Percentiles rank a stretch among this genome's conserved stretches.
Evolutionary conservation across 2,888 invertebrate species (phyloP).

Genomic region (Cosmia pyralina): DNA sequence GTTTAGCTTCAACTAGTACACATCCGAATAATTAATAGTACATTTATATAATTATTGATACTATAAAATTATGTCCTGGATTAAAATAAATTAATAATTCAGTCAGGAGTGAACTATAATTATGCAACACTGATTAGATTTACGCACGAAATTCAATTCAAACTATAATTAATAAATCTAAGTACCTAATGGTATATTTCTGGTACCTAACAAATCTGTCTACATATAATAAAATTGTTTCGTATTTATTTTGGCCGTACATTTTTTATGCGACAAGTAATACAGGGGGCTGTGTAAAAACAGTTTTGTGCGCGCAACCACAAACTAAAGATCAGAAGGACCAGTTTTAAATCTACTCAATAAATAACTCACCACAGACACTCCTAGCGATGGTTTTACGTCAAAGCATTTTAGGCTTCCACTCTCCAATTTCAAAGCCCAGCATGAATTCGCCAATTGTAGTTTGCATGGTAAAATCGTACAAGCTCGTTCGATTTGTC

Average conservation of each 20-base stretch:
- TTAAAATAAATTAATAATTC: too few relatives aligned
- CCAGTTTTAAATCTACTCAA: neutral
- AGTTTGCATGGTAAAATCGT: neutral
- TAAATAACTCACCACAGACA: neutral
- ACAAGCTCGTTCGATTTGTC: conserved; percentile 7
- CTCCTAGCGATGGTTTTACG: neutral
- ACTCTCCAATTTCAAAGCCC: neutral
- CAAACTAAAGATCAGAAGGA: conserved; percentile 35
- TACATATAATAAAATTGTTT: conserved; percentile 35
- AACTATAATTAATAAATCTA: neutral
- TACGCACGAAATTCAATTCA: too few relatives aligned
- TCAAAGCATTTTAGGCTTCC: neutral
- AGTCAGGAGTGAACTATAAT: too few relatives aligned
- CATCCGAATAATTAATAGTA: too few relatives aligned
- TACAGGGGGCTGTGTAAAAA: conserved; percentile 44
- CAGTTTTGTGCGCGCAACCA: conserved; percentile 34
- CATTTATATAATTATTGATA: too few relatives aligned
- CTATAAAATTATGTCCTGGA: too few relatives aligned
- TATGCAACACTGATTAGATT: too few relatives aligned
- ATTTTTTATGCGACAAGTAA: conserved; percentile 51
- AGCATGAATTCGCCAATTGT: neutral
- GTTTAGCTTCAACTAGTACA: too few relatives aligned
- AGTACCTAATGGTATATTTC: neutral
- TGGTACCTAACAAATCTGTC: conserved; percentile 26
- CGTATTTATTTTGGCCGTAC: conserved; percentile 53